A percentile compares a stretch with the other conserved stretches of the same genome.
Evolutionary conservation across 1,140 invertebrate genomes (phyloP).

Genomic region (Forficula auricularia): DNA sequence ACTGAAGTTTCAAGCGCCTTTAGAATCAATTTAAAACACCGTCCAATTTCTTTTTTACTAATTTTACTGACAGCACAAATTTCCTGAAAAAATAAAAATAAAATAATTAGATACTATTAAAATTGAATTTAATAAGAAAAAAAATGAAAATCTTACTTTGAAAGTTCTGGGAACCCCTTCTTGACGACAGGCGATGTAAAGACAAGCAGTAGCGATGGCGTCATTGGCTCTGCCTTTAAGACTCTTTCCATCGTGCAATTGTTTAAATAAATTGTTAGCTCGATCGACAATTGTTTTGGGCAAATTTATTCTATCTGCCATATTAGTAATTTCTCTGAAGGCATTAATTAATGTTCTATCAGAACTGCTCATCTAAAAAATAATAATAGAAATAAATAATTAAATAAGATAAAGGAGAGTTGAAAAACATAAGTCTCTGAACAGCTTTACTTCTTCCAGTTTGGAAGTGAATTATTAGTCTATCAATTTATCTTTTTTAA

Average conservation of each 20-base stretch:
- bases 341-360: constrained; percentile 89
- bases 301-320: constrained; percentile 95
- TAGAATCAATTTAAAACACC: constrained; percentile 87
- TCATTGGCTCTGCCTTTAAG: constrained; percentile 90
- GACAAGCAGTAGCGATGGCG: constrained; percentile 93
- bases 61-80: constrained; percentile 97
- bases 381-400: constrained; percentile 1
- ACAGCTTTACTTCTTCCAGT: no score
- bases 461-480: no score
- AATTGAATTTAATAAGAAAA: no score
- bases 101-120: not conserved
- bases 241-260: constrained; percentile 95
- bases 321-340: constrained; percentile 88
- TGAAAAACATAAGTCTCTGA: no score
- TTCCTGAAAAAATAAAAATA: constrained; percentile 36
- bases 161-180: constrained; percentile 97
- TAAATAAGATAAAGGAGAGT: no score
- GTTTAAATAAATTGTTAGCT: constrained; percentile 92
- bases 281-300: constrained; percentile 87
- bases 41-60: constrained; percentile 97
- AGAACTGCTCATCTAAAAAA: constrained; percentile 61
- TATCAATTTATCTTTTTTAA: no score
- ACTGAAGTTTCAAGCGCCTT: constrained; percentile 88
- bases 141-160: constrained; percentile 37
- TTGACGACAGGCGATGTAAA: constrained; percentile 97